Conservation (phyloP, 2,797 vertebrate species). For the Phrynocephalus vlangalii region DNA sequence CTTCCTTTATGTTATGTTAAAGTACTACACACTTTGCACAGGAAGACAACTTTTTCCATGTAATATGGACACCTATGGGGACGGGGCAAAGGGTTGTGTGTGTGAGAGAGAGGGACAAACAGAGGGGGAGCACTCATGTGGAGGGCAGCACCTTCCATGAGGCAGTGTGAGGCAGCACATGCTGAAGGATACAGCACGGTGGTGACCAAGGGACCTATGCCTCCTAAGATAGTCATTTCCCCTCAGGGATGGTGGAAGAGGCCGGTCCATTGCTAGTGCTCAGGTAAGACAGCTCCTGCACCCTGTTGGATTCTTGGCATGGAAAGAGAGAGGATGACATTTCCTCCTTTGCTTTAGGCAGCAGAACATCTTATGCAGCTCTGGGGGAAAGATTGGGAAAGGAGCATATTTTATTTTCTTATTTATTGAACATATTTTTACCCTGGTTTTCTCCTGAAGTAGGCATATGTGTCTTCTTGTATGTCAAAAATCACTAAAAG, state of each 20-base stretch:
- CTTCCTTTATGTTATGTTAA: not conserved
- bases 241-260: not conserved
- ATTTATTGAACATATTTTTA: too few species aligned
- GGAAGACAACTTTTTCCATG: conserved; percentile 12
- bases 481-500: not conserved
- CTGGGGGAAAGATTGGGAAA: too few species aligned
- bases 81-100: too few species aligned
- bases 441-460: too few species aligned
- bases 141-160: not conserved
- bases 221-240: not conserved
- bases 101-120: not conserved
- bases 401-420: too few species aligned
- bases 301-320: not conserved
- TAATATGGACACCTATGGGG: not conserved
- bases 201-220: not conserved
- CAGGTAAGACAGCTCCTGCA: not conserved
- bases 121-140: not conserved
- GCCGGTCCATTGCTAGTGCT: not conserved
- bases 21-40: not conserved
- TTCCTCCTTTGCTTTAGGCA: not conserved
- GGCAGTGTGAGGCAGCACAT: not conserved
- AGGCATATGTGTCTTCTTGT: not conserved
- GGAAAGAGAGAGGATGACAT: not conserved
- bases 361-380: too few species aligned
- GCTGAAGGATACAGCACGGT: not conserved